Evolutionary conservation across 1,140 invertebrate genomes (phyloP).

Genomic region (Halyomorpha halys): DNA sequence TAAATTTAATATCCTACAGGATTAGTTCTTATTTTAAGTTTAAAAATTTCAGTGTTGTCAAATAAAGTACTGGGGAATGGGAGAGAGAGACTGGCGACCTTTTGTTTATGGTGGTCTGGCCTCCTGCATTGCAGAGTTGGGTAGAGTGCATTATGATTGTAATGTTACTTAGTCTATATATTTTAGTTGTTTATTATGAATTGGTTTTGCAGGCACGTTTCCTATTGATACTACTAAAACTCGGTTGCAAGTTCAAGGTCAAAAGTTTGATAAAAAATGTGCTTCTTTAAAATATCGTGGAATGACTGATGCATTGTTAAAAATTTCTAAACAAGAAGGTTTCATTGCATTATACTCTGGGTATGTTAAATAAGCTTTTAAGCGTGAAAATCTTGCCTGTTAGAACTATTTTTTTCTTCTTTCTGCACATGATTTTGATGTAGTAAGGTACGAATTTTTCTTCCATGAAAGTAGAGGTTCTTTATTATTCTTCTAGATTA

Average conservation of each 20-base stretch:
- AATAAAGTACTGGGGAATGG: constrained; percentile 36
- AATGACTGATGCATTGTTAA: constrained; percentile 79
- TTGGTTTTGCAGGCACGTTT: constrained; percentile 73
- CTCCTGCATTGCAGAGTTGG: constrained; percentile 85
- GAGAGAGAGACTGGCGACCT: constrained; percentile 64
- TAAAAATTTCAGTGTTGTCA: too few species aligned
- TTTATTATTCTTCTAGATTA: too few species aligned
- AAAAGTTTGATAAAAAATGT: constrained; percentile 66
- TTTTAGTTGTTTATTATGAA: constrained; percentile 20
- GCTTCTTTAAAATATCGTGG: constrained; percentile 72
- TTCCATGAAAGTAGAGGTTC: too few species aligned
- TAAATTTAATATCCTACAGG: too few species aligned
- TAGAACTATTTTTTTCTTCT: too few species aligned
- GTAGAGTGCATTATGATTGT: constrained; percentile 44
- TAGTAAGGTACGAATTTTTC: too few species aligned
- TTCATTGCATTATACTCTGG: constrained; percentile 68
- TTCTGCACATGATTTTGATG: too few species aligned
- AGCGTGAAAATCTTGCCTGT: too few species aligned
- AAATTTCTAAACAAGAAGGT: constrained; percentile 76
- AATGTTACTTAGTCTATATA: not conserved
- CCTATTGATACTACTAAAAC: constrained; percentile 95
- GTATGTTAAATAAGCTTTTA: constrained; percentile 40
- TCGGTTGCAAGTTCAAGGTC: constrained; percentile 87
- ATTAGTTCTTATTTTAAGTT: too few species aligned
- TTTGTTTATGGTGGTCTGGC: constrained; percentile 89